Evolutionary conservation across 2,888 invertebrate genomes (phyloP).

Genomic region (Proisotoma minuta): DNA sequence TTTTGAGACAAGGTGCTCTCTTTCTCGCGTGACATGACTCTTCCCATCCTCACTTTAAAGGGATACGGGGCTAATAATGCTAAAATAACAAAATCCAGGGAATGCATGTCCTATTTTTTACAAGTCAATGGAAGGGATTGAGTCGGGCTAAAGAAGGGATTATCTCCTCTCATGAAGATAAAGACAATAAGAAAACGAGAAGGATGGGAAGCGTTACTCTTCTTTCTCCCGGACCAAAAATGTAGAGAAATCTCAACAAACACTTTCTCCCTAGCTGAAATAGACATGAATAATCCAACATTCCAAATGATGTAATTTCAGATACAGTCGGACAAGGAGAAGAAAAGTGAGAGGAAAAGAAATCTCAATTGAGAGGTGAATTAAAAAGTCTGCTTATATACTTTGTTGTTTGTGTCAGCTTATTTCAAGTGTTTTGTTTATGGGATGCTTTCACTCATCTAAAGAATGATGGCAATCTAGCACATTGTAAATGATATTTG

Average conservation of each 20-base stretch:
- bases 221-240: background rate
- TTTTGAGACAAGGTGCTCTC: background rate
- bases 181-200: background rate
- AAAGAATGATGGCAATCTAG: no score
- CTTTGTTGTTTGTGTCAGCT: no score
- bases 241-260: no score
- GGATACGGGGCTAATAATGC: no score
- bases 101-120: no score
- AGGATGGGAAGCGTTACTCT: background rate
- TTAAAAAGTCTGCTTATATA: no score
- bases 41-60: background rate
- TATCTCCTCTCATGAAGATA: background rate
- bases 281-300: background rate
- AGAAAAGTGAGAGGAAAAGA: background rate
- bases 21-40: background rate
- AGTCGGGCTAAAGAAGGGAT: no score
- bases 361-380: background rate
- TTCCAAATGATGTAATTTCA: background rate
- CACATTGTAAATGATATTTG: no score
- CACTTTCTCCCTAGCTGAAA: background rate
- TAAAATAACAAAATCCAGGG: no score
- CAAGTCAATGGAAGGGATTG: no score
- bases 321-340: background rate
- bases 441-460: no score
- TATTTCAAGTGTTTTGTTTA: no score